These are phyloP conservation scores for Hofmannophila pseudospretella DNA, from an alignment of 2,888 invertebrate genomes.

Conservation along the genomic window DNA sequence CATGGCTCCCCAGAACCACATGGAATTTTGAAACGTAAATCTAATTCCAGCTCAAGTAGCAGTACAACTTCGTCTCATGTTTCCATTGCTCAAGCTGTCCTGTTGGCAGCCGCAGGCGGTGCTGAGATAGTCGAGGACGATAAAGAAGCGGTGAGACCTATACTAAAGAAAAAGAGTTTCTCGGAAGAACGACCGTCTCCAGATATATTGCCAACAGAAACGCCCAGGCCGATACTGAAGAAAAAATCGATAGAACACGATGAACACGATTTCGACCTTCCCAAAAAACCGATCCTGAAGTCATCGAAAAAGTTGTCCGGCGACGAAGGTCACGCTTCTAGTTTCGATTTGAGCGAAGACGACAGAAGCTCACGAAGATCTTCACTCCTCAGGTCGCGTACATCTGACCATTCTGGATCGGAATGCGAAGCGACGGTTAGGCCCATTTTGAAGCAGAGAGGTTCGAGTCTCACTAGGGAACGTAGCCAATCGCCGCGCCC, in stretches of 20 bases:
- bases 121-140: slow-evolving; percentile 76
- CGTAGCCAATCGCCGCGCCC: slow-evolving; percentile 80
- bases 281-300: slow-evolving; percentile 87
- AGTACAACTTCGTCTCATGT: slow-evolving; percentile 81
- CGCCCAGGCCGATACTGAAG: slow-evolving; percentile 88
- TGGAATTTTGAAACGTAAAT: slow-evolving; percentile 88
- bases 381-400: slow-evolving; percentile 74
- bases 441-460: slow-evolving; percentile 82
- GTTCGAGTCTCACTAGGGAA: slow-evolving; percentile 78
- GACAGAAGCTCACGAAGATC: slow-evolving; percentile 76
- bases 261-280: slow-evolving; percentile 84
- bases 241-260: slow-evolving; percentile 90
- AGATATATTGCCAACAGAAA: slow-evolving; percentile 62
- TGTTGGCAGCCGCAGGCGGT: slow-evolving; percentile 80
- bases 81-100: slow-evolving; percentile 82
- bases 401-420: slow-evolving; percentile 74
- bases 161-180: slow-evolving; percentile 89
- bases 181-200: slow-evolving; percentile 81
- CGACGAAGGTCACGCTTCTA: slow-evolving; percentile 78
- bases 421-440: slow-evolving; percentile 77
- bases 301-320: slow-evolving; percentile 82
- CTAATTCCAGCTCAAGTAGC: slow-evolving; percentile 82
- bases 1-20: slow-evolving; percentile 84
- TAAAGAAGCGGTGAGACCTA: slow-evolving; percentile 83
- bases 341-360: slow-evolving; percentile 75